Base-by-base conservation (phyloP, 2,888 invertebrate genomes). In the Margaritifera margaritifera region DNA sequence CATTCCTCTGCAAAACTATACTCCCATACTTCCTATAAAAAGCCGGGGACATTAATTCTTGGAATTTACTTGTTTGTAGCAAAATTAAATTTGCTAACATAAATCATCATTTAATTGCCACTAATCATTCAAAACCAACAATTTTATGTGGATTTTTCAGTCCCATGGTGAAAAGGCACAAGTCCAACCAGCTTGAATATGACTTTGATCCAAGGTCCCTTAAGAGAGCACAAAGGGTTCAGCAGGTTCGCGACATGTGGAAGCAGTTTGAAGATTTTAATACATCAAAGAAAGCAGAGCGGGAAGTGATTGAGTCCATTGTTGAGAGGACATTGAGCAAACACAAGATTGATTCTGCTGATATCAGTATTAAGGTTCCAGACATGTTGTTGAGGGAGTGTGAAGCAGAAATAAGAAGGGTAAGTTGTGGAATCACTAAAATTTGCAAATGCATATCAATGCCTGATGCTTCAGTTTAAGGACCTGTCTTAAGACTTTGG, bases 301-400 rank as follows among this genome's bases (percentile, higher is more conserved):
- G 82, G 55, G 84, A 85, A 53, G 80, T 88, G 19, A 75, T 89
- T 1, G 81, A 83, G 64, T 84, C 86, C 5, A 80, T 89, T 50
- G 75, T 89, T 24, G 80, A 86, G 56, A 77, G 79, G 27, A 78
- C 79, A 0, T 64, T 82, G 58, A 79, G 86, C 61, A 82, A 81
- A 59, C 79, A 82, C 64, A 76, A 69, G 53, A 74, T 89, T 19
- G 84, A 86, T 75, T 84, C 82, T 6, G 74, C 75, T 22, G 77
- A 82, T 24, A 77, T 89, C 24, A 83, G 77, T 68, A 76, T 88
- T 42, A 81, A 81, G 62, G 84, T 89, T 8, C 88, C 89, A 2
- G 86, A 87, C 62, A 75, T 87, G 62, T 68, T 89, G 55, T 77
- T 88, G 51, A 77, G 83, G 63, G 84, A 88, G 63, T 87, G 86